These are phyloP conservation scores for Agapornis canus DNA, from an alignment of 2,797 vertebrate species.

Conservation along the genomic window DNA sequence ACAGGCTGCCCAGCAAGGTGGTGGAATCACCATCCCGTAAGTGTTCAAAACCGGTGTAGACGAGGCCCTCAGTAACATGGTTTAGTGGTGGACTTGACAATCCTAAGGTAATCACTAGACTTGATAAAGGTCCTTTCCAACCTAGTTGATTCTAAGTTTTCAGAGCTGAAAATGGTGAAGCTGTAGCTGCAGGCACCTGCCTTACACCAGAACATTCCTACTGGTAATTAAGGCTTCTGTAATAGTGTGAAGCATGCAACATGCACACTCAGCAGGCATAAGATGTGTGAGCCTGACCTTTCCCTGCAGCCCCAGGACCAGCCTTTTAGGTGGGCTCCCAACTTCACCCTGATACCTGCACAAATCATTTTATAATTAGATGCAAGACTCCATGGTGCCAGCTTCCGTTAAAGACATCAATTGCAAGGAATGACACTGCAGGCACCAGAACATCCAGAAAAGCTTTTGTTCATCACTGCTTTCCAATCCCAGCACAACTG, in stretches of 20 bases:
- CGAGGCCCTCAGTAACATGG: neutral
- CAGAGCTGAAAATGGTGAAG: neutral
- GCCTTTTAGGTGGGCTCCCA: neutral
- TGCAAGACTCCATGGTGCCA: rapidly evolving
- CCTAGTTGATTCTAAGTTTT: neutral
- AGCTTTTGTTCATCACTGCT: neutral
- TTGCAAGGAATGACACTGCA: rapidly evolving
- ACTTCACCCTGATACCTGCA: neutral
- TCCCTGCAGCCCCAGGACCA: neutral
- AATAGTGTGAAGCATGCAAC: rapidly evolving
- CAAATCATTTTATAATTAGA: neutral
- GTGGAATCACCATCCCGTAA: neutral
- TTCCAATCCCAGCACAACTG: neutral
- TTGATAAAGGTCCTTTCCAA: neutral
- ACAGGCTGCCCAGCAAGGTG: neutral
- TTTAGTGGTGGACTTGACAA: neutral
- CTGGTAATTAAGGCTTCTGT: rapidly evolving
- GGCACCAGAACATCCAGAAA: neutral
- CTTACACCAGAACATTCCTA: rapidly evolving
- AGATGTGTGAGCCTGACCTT: rapidly evolving
- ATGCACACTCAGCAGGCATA: rapidly evolving
- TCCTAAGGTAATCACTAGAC: neutral
- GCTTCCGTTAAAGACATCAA: neutral
- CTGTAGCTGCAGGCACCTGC: neutral
- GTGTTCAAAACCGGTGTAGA: neutral